Conservation (phyloP, 2,888 invertebrate species). For the Acrobasis consociella region DNA sequence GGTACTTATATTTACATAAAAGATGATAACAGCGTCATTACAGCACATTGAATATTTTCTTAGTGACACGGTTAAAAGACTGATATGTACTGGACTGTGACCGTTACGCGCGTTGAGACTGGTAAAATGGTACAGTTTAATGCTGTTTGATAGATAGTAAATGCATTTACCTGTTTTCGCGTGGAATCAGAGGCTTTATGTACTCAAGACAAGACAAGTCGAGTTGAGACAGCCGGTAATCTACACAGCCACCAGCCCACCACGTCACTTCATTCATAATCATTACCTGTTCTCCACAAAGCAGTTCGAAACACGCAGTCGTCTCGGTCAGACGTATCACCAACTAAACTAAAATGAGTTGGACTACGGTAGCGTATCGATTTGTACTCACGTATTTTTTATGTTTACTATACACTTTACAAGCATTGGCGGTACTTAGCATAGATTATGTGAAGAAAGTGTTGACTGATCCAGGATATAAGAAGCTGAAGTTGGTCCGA, state of each 20-base stretch:
- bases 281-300: background rate
- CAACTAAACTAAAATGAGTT: constrained; percentile 35
- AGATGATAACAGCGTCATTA: background rate
- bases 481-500: constrained; percentile 68
- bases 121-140: background rate
- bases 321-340: constrained; percentile 6
- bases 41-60: background rate
- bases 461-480: constrained; percentile 53
- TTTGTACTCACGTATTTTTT: constrained; percentile 49
- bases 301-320: constrained; percentile 8
- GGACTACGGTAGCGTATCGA: constrained; percentile 41
- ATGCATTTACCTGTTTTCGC: constrained; percentile 1
- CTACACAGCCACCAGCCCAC: background rate
- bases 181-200: background rate
- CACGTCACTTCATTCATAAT: constrained; percentile 8
- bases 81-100: background rate
- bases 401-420: constrained; percentile 48
- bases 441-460: constrained; percentile 60
- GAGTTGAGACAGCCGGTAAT: background rate
- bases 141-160: background rate
- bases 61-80: constrained; percentile 12
- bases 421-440: constrained; percentile 45
- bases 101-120: background rate
- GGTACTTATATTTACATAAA: no score
- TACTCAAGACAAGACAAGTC: background rate